phyloP scores from a whole-genome alignment of 2,113 vertebrate genomes.

The Glaucomys volans region DNA sequence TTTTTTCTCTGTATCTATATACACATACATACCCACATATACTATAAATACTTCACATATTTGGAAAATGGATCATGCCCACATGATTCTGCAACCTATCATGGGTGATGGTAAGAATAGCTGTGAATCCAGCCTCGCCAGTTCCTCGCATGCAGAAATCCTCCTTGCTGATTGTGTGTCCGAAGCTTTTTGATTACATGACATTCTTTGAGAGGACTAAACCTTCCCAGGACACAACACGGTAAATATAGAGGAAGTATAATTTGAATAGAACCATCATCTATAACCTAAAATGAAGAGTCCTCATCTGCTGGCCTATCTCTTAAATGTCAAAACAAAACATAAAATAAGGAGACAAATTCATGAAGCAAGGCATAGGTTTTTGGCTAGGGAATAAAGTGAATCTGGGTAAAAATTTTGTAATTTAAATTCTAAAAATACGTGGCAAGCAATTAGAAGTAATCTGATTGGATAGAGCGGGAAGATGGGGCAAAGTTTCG shows the following conservation, averaged over 20 bases:
- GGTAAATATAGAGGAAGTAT: neutral
- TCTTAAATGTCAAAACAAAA: neutral
- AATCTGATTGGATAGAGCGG: no score
- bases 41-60: neutral
- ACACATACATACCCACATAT: neutral
- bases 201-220: neutral
- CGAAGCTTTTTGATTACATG: neutral
- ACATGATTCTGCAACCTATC: neutral
- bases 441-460: neutral
- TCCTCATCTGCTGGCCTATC: neutral
- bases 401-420: neutral
- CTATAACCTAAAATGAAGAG: neutral
- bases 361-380: neutral
- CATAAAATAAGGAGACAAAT: neutral
- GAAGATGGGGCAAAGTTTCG: no score
- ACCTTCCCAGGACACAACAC: neutral
- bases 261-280: neutral
- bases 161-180: neutral
- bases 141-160: neutral
- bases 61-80: neutral
- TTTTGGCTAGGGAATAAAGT: neutral
- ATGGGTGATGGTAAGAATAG: neutral
- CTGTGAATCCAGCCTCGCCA: neutral
- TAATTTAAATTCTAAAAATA: slow-evolving; percentile 20
- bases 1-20: neutral